A percentile compares a stretch with the other conserved stretches of the same genome.
These are phyloP conservation scores for Gadus chalcogrammus DNA, from an alignment of 2,113 vertebrate genomes.

Conservation along the genomic window DNA sequence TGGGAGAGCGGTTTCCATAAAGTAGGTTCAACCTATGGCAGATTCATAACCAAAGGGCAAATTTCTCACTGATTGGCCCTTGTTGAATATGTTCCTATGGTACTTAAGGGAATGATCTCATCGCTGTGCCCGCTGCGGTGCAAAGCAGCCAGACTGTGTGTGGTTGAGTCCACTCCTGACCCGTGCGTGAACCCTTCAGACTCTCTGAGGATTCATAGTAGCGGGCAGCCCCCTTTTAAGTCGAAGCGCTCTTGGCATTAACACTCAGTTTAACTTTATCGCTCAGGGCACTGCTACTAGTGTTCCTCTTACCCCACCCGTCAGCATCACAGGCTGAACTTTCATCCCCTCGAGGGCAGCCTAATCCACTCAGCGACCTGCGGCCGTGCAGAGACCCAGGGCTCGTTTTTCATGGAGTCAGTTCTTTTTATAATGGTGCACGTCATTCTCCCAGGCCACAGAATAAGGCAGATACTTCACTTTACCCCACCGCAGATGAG, in stretches of 20 bases:
- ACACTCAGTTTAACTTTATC: conserved; percentile 47
- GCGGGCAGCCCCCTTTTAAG: conserved; percentile 23
- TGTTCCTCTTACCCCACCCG: conserved; percentile 24
- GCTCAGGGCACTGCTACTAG: conserved; percentile 35
- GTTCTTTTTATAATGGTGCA: conserved; percentile 65
- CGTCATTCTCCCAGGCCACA: conserved; percentile 65
- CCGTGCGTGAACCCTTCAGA: conserved; percentile 13
- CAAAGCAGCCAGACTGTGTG: background rate
- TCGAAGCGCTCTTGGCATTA: conserved; percentile 36
- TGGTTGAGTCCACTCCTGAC: conserved; percentile 2
- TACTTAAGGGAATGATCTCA: background rate
- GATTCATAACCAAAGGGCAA: conserved; percentile 13
- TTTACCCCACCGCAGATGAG: conserved; percentile 66
- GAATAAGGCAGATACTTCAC: conserved; percentile 66
- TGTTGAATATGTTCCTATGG: background rate
- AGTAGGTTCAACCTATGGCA: conserved; percentile 23
- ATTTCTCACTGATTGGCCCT: conserved; percentile 9
- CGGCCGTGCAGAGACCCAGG: conserved; percentile 23
- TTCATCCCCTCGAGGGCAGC: conserved; percentile 32
- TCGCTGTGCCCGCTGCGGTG: conserved; percentile 1
- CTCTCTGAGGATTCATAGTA: conserved; percentile 13
- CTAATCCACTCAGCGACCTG: conserved; percentile 52
- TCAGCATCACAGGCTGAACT: conserved; percentile 44
- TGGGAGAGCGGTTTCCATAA: conserved; percentile 8
- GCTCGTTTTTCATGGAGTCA: conserved; percentile 58